These are phyloP conservation scores for Scleropages formosus DNA, from an alignment of 2,797 vertebrate genomes.

Conservation along the genomic window DNA sequence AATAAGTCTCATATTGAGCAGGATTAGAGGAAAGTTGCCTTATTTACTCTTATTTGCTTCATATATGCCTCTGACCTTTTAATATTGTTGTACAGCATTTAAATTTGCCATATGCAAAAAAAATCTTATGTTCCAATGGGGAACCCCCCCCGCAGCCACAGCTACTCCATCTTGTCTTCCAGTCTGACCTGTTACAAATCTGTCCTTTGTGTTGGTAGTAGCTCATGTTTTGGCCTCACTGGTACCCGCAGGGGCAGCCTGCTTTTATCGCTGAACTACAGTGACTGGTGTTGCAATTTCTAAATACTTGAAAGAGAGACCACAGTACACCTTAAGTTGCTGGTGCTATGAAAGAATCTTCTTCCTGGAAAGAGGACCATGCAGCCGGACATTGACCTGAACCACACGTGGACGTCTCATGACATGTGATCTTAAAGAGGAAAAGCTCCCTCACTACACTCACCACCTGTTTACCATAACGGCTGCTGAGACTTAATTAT, in stretches of 20 bases:
- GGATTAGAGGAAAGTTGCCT: conserved; percentile 69
- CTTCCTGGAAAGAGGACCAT: neutral
- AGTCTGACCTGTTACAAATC: conserved; percentile 58
- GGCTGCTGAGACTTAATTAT: neutral
- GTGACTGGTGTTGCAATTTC: conserved; percentile 61
- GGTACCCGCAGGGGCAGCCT: neutral
- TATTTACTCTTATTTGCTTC: conserved; percentile 67
- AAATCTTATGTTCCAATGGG: conserved; percentile 8
- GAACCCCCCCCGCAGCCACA: neutral
- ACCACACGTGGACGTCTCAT: neutral
- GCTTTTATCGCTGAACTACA: conserved; percentile 33
- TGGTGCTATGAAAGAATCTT: conserved; percentile 45
- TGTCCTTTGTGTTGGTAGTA: conserved; percentile 47
- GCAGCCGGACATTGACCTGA: neutral
- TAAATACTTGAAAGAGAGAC: conserved; percentile 65
- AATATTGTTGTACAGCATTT: conserved; percentile 58
- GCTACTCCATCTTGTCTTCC: neutral
- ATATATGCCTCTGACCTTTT: conserved; percentile 55
- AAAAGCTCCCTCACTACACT: neutral
- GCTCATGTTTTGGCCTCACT: conserved; percentile 13
- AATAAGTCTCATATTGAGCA: conserved; percentile 48
- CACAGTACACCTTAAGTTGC: conserved; percentile 35
- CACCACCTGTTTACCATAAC: neutral
- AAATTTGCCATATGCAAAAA: conserved; percentile 39
- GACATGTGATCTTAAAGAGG: neutral